A percentile compares a stretch with the other conserved stretches of the same genome.
phyloP scores from a whole-genome alignment of 2,888 invertebrate species.

The Sesamia inferens region DNA sequence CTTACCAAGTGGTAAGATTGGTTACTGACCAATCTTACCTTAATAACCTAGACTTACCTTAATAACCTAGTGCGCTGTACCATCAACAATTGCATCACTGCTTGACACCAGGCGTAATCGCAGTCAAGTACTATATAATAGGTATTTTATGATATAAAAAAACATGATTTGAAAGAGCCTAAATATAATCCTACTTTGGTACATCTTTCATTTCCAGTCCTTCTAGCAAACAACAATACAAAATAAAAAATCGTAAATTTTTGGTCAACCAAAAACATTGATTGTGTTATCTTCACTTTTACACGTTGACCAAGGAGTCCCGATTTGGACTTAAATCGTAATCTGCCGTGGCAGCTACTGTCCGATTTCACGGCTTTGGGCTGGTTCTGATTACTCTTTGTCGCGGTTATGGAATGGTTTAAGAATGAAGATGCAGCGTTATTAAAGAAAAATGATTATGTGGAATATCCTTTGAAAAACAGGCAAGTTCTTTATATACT shows the following conservation, averaged over 20 bases:
- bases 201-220: constrained; percentile 11
- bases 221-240: constrained; percentile 24
- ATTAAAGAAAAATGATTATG: too few species aligned
- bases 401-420: constrained; percentile 41
- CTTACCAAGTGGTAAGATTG: too few species aligned
- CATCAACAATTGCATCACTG: too few species aligned
- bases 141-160: not conserved
- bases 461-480: not conserved
- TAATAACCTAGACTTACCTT: too few species aligned
- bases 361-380: constrained; percentile 68
- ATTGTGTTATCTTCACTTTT: constrained; percentile 60
- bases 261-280: constrained; percentile 44
- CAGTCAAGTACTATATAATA: too few species aligned
- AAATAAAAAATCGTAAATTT: constrained; percentile 21
- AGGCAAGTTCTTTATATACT: not conserved
- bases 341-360: constrained; percentile 69
- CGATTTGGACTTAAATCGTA: constrained; percentile 62
- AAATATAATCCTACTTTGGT: not conserved
- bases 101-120: too few species aligned
- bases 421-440: constrained; percentile 48
- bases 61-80: too few species aligned
- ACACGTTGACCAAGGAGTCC: constrained; percentile 63
- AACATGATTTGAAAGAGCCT: not conserved
- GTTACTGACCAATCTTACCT: too few species aligned
- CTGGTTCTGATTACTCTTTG: constrained; percentile 66